Base-by-base conservation (phyloP, 2,797 vertebrate genomes). In the Bovichtus variegatus region DNA sequence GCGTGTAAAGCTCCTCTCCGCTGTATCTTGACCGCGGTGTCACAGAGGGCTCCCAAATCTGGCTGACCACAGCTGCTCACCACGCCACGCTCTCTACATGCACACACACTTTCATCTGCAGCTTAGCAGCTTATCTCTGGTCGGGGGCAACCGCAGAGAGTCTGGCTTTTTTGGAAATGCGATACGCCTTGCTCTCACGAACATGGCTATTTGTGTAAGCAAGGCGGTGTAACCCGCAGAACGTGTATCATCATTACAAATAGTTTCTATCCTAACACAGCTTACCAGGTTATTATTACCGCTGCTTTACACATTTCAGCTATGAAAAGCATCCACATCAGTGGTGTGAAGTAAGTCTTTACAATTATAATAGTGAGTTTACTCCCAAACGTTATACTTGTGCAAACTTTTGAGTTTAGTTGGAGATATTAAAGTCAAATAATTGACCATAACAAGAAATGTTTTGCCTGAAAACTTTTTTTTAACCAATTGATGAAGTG, bases 41-140 rank as follows among this genome's bases (percentile, higher is more conserved):
- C 83, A 86, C 77, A 75, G 65, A 83, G 29, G 75, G 76, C 60
- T 83, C 78, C 66, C 81, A 89, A 83, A 89, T 89, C 88, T 88
- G 87, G 66, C 87, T 72, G 82, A 84, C 88, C 89, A 80, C 89
- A 91, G 91, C 91, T 91, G 89, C 84, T 87, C 85, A 53, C 77
- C 75, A 81, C 34, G 89, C 82, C 87, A 85, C 84, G 38, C 88
- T 91, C 89, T 82, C 85, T 84, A 76, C 89, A 92, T 68, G 84
- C 86, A 83, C 88, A 77, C 83, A 75, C 78, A 70, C 92, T 93
- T 95, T 94, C 90, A 94, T 93, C 90, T 92, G 87, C 83, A 89
- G 92, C 86, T 92, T 89, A 93, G 81, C 83, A 67, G 90, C 93
- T 95, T 95, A 94, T 94, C 93, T 92, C 83, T 69, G 85, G 85